Evolutionary conservation across 1,140 invertebrate species (phyloP), one percentile per base, ranked within the genome.

Genomic region (Anoplolepis gracilipes): DNA sequence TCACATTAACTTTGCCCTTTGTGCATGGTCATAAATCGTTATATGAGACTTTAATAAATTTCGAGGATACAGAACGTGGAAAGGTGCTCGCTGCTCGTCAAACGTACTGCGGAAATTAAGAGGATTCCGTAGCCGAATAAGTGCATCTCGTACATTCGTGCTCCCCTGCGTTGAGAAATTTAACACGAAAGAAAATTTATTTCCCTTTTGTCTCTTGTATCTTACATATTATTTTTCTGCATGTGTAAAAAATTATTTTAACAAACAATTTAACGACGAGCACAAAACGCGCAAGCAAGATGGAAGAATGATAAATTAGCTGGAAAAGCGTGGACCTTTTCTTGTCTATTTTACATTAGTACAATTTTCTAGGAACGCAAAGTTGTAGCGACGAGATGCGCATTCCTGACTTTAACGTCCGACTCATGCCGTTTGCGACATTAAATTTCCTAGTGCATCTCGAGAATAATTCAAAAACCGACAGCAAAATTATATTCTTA

Each of bases 11-110:
- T 81, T 70, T 59, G 16, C 78, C 53, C 25, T 81, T 33, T 33
- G 64, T 13, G 36, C 53, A 33, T 19, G 16, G 36, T 82, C 36
- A 22, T 82, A 82, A 82, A 82, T 82, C 67, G 67, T 82, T 72
- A 82, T 33, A 73, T 82, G 72, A 42, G 53, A 72, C 67, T 82
- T 72, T 82, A 72, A 82, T 73, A 72, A 82, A 73, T 82, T 82
- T 73, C 28, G 13, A 70, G 39, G 67, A 61, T 79, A 11, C 22
- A 39, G 62, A n/a, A 13, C 13, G 46, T 16, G 76, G 11, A 69
- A 59, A 73, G 65, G 25, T 28, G 55, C 59, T 72, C 22, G 2
- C 33, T 59, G 67, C 53, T 57, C 67, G 13, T 82, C 78, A 72
- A 82, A 82, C 5, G n/a, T 6, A 25, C 28, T 61, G 55, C 36